Percentiles rank a stretch among this genome's conserved stretches.
phyloP scores from a whole-genome alignment of 1,140 invertebrate species.

The Drosophila simulans region DNA sequence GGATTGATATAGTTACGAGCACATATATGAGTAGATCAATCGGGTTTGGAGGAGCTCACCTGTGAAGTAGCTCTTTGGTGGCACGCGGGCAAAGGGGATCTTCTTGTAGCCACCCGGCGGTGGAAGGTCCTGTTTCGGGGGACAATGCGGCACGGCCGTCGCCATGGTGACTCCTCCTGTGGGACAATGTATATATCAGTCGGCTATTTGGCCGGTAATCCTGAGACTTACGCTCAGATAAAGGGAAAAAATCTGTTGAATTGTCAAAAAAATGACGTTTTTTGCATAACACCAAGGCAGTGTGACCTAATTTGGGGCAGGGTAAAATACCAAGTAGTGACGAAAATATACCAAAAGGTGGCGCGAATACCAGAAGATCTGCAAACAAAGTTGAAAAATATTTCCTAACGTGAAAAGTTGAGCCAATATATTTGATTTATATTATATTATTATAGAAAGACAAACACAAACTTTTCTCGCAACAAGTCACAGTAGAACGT shows the following conservation, averaged over 20 bases:
- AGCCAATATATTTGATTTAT: background rate
- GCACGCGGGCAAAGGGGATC: slow-evolving; percentile 89
- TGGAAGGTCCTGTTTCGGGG: slow-evolving; percentile 92
- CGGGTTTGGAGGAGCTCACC: slow-evolving; percentile 85
- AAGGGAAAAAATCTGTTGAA: slow-evolving; percentile 10
- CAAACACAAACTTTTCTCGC: no score
- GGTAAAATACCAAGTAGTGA: background rate
- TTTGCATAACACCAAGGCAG: slow-evolving; percentile 15
- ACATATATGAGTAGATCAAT: background rate
- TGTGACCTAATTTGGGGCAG: background rate
- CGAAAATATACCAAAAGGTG: background rate
- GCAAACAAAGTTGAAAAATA: background rate
- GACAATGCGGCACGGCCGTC: slow-evolving; percentile 65
- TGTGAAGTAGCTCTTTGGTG: slow-evolving; percentile 88
- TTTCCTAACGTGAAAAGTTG: background rate
- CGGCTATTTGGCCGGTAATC: no score
- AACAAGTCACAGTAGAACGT: no score
- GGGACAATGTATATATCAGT: background rate
- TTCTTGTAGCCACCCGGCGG: slow-evolving; percentile 92
- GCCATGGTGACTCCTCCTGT: slow-evolving; percentile 66
- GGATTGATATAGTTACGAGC: background rate
- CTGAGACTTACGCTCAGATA: slow-evolving; percentile 44
- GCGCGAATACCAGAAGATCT: background rate
- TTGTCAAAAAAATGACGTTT: slow-evolving; percentile 10
- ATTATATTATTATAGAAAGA: no score